Percentiles rank a stretch among this genome's conserved stretches.
Evolutionary conservation across 2,888 invertebrate genomes (phyloP).

Genomic region (Drosophila lacicola): DNA sequence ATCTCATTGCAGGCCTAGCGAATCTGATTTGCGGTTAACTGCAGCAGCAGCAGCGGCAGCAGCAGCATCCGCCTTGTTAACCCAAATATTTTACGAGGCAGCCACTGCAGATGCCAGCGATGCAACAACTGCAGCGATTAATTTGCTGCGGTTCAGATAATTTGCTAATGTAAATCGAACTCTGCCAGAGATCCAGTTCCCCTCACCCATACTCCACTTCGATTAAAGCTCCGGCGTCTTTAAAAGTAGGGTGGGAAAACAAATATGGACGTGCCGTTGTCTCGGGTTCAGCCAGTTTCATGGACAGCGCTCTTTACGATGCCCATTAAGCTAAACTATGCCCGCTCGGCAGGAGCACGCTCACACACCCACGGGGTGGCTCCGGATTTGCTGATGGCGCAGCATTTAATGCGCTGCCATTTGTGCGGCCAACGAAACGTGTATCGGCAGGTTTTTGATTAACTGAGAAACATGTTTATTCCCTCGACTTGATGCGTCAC

Average conservation of each 20-base stretch:
- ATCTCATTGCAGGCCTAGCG: slow-evolving; percentile 69
- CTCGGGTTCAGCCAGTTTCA: slow-evolving; percentile 35
- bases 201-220: slow-evolving; percentile 15
- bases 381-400: slow-evolving; percentile 57
- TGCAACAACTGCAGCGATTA: slow-evolving; percentile 60
- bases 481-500: slow-evolving; percentile 41
- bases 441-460: slow-evolving; percentile 53
- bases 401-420: slow-evolving; percentile 67
- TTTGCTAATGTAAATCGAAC: slow-evolving; percentile 74
- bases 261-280: slow-evolving; percentile 7
- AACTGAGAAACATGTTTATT: slow-evolving; percentile 26
- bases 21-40: slow-evolving; percentile 76
- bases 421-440: slow-evolving; percentile 48
- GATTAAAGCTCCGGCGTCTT: slow-evolving; percentile 46
- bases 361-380: slow-evolving; percentile 15
- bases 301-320: slow-evolving; percentile 64
- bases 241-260: slow-evolving; percentile 71
- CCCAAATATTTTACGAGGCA: slow-evolving; percentile 52
- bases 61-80: slow-evolving; percentile 61
- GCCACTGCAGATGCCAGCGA: slow-evolving; percentile 51
- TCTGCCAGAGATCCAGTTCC: slow-evolving; percentile 13
- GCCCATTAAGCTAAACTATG: slow-evolving; percentile 79
- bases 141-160: slow-evolving; percentile 71
- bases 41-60: slow-evolving; percentile 17
- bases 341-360: slow-evolving; percentile 18